Evolutionary conservation across 2,888 invertebrate species (phyloP), one percentile per base, ranked within the genome.

Genomic region (Calameuta pallipes): DNA sequence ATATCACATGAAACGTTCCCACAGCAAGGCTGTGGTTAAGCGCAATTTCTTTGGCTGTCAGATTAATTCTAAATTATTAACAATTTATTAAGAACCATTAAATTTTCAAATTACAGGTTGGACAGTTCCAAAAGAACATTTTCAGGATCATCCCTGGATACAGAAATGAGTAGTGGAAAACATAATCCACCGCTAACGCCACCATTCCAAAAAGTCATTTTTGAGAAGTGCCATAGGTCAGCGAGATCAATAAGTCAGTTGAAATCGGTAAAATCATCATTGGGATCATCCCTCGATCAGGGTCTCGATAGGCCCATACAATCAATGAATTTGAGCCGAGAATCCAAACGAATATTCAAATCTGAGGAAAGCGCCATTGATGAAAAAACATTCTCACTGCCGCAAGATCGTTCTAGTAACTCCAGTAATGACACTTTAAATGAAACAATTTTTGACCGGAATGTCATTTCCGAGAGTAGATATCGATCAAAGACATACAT

Each of bases 71-170:
- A 41, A 41, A 41, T 41, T 6, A 15, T 6, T 41, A 15, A 41
- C 41, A 4, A 41, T 41, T 15, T 15, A 15, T 41, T 41, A 15
- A 41, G 41, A 15, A 4, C 41, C 4, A 41, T 41, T 41, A 15
- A 41, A 41, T 6, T 15, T 41, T 41, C 15, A 41, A 15, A 15
- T 83, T 80, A 15, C 80, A 91, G 91, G 56, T 86, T 92, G 76
- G 92, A 92, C 74, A 88, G 86, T 81, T 90, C 90, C 2, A 90
- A 91, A 78, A 86, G 91, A 80, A 92, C 91, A n/a, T 91, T 91
- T 76, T 92, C 92, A 2, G 90, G 89, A 12, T 91, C 91, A 23
- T 92, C 92, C 6, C 81, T 92, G 79, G 92, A 92, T 80, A 89
- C 88, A 0, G 89, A 91, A 70, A 82, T 86, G 77, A 87, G 87